A percentile compares a stretch with the other conserved stretches of the same genome.
Evolutionary conservation across 2,888 invertebrate genomes (phyloP).

Genomic region (Hirtodrosophila histrioides): DNA sequence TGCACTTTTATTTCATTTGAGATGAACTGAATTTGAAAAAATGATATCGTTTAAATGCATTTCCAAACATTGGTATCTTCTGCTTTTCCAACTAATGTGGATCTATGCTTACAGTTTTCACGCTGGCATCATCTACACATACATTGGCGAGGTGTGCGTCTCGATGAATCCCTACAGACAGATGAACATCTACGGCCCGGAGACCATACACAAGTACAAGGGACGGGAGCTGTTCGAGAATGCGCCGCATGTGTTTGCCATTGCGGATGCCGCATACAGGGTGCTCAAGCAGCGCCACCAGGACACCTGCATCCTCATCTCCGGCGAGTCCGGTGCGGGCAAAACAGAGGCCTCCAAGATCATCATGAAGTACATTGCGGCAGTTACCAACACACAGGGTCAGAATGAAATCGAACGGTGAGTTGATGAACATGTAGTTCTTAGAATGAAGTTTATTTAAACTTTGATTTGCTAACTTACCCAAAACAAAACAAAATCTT

Average conservation of each 20-base stretch:
- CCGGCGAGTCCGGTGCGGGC: conserved; percentile 98
- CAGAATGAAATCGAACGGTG: conserved; percentile 98
- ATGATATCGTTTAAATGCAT: conserved; percentile 34
- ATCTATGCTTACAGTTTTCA: conserved; percentile 88
- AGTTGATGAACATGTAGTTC: conserved; percentile 30
- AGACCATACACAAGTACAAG: conserved; percentile 95
- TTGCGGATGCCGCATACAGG: conserved; percentile 97
- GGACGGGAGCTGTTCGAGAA: conserved; percentile 98
- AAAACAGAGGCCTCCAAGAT: conserved; percentile 99
- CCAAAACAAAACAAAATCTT: no score
- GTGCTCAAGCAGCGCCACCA: conserved; percentile 95
- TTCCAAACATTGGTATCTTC: conserved; percentile 23
- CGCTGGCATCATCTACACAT: conserved; percentile 97
- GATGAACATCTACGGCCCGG: conserved; percentile 95
- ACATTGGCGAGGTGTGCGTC: conserved; percentile 99
- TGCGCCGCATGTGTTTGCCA: conserved; percentile 98
- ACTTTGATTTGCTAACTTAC: no score
- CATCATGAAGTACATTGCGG: conserved; percentile 99
- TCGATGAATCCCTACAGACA: conserved; percentile 98
- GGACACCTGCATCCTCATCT: conserved; percentile 98
- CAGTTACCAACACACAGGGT: conserved; percentile 96
- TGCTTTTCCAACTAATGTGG: conserved; percentile 23
- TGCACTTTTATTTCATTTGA: conserved; percentile 22
- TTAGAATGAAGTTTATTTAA: no score
- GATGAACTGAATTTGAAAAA: neutral